Evolutionary conservation across 1,140 invertebrate species (phyloP).

Genomic region (Maconellicoccus hirsutus): DNA sequence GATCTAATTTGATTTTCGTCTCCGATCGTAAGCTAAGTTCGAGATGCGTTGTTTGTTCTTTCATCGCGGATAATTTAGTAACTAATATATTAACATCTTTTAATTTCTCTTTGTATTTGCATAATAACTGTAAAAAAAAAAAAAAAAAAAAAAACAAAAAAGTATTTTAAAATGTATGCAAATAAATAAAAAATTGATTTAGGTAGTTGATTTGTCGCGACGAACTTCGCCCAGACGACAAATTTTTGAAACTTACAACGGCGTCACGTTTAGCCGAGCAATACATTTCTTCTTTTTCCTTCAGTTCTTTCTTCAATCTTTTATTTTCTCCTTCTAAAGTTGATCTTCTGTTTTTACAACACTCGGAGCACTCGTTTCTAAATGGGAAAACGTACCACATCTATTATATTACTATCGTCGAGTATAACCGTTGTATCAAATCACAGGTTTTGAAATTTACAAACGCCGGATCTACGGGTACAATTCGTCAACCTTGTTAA

Average conservation of each 20-base stretch:
- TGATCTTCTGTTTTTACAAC: conserved; percentile 56
- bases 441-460: too few species aligned
- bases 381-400: conserved; percentile 26
- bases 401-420: background rate
- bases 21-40: conserved; percentile 89
- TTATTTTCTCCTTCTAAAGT: conserved; percentile 70
- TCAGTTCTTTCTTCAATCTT: conserved; percentile 58
- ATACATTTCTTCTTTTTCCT: conserved; percentile 57
- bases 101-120: conserved; percentile 55
- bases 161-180: too few species aligned
- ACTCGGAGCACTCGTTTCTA: conserved; percentile 58
- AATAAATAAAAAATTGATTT: too few species aligned
- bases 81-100: conserved; percentile 68
- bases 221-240: too few species aligned
- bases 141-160: too few species aligned
- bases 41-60: conserved; percentile 76
- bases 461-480: too few species aligned
- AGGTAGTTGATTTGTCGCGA: too few species aligned
- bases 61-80: conserved; percentile 59
- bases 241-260: conserved; percentile 36
- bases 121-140: conserved; percentile 36
- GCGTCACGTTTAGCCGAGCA: conserved; percentile 42
- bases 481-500: too few species aligned
- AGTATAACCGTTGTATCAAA: background rate
- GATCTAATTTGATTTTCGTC: conserved; percentile 88